These are phyloP conservation scores for Chascanopsetta lugubris DNA, from an alignment of 2,113 vertebrate genomes.

Conservation along the genomic window DNA sequence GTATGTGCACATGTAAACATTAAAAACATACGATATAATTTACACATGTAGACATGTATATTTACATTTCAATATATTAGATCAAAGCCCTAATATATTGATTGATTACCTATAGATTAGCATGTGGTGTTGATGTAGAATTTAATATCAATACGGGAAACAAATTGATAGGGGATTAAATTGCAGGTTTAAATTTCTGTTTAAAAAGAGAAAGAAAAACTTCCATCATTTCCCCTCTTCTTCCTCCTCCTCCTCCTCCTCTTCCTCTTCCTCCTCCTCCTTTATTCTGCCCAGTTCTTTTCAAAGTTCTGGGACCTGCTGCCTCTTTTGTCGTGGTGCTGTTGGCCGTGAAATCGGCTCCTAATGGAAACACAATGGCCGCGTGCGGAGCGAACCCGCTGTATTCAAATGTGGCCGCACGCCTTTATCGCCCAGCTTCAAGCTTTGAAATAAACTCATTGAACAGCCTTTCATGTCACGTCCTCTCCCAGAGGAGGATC, in stretches of 20 bases:
- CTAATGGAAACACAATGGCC: conserved; percentile 69
- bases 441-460: conserved; percentile 54
- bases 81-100: too few relatives aligned
- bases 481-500: too few relatives aligned
- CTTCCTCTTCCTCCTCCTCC: conserved; percentile 37
- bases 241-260: conserved; percentile 8
- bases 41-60: neutral
- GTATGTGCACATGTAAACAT: too few relatives aligned
- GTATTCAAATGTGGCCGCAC: conserved; percentile 70
- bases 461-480: conserved; percentile 40
- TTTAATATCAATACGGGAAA: too few relatives aligned
- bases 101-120: too few relatives aligned
- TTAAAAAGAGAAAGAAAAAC: conserved; percentile 1
- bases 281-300: conserved; percentile 51
- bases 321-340: conserved; percentile 70
- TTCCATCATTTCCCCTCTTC: conserved; percentile 14
- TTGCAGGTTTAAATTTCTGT: neutral
- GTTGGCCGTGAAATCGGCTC: conserved; percentile 72
- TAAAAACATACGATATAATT: neutral
- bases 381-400: conserved; percentile 67
- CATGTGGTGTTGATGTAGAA: too few relatives aligned
- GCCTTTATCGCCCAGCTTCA: conserved; percentile 37
- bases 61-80: neutral
- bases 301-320: conserved; percentile 71
- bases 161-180: neutral